Evolutionary conservation across 2,113 vertebrate genomes (phyloP), one percentile per base, ranked within the genome.

Genomic region (Colius striatus): DNA sequence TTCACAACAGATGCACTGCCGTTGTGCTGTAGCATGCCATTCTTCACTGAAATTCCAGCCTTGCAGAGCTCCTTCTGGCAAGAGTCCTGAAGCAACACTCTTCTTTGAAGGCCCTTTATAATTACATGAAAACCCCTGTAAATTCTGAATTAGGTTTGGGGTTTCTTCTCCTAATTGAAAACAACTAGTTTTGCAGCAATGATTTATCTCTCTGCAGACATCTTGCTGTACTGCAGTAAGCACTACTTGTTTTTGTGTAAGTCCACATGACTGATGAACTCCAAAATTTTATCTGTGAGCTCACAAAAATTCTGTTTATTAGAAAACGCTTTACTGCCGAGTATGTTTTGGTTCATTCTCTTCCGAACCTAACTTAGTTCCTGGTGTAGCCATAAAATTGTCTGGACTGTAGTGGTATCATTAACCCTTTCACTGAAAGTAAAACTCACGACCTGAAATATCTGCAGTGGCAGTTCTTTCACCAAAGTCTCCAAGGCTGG

Each of bases 1-100:
- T 50, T 65, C 73, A 84, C 96, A 96, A 92, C 96, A 97, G 95
- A 96, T 96, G 95, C 1, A 0, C 87, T 2, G 17, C 38, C 9
- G 12, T 23, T 45, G 68, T 0, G 0, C 77, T 0, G 0, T 27
- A 79, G 67, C 43, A 2, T 96, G 88, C 86, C 95, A 95, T 96
- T 97, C 88, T 89, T 87, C 47, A 41, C 80, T 72, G 92, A 93
- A 86, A 97, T 96, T 96, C 90, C 90, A 95, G 76, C 36, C 88
- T 84, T 81, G 81, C 92, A 94, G 57, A 94, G 73, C 66, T 94
- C 80, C 79, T 92, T 66, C 86, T 96, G 95, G 92, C 93, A 94
- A 87, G 41, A 10, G 25, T 92, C 53, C 92, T 92, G 73, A 93
- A 92, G 74, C 22, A 92, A 80, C 93, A 50, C 54, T 79, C 66